Percentiles rank a stretch among this genome's conserved stretches.
Evolutionary conservation across 2,797 vertebrate species (phyloP).

Genomic region (Moxostoma hubbsi): DNA sequence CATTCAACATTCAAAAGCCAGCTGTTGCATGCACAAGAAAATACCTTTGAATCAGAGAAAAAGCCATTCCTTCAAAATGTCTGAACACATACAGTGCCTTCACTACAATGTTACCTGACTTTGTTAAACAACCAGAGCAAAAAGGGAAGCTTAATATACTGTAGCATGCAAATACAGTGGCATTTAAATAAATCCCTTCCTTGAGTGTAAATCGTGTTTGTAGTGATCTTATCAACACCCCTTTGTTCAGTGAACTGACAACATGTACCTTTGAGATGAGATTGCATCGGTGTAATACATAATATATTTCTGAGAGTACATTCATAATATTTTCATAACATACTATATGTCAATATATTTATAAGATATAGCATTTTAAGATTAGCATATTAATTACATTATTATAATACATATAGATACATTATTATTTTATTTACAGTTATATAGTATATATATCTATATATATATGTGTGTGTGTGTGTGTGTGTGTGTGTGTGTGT

Average conservation of each 20-base stretch:
- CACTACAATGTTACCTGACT: background rate
- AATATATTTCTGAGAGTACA: no score
- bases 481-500: no score
- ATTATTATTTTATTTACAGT: no score
- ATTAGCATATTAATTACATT: no score
- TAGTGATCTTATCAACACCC: slow-evolving; percentile 1
- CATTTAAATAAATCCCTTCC: slow-evolving; percentile 6
- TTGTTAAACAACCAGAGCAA: background rate
- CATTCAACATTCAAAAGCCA: slow-evolving; percentile 14
- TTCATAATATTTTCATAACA: no score
- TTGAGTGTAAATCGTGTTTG: background rate
- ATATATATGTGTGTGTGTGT: no score
- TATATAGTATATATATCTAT: no score
- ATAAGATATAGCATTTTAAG: no score
- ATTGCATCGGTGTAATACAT: background rate
- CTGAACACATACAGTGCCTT: background rate
- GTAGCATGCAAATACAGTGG: slow-evolving; percentile 15
- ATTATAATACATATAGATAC: no score
- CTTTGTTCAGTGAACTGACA: no score
- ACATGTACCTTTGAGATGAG: background rate
- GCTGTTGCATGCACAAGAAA: background rate
- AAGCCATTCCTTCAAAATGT: background rate
- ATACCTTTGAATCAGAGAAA: slow-evolving; percentile 2
- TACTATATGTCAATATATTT: no score
- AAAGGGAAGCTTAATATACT: slow-evolving; percentile 2